Percentiles rank a stretch among this genome's conserved stretches.
Conservation (phyloP, 1,140 invertebrate genomes). For the Carposina sasakii region DNA sequence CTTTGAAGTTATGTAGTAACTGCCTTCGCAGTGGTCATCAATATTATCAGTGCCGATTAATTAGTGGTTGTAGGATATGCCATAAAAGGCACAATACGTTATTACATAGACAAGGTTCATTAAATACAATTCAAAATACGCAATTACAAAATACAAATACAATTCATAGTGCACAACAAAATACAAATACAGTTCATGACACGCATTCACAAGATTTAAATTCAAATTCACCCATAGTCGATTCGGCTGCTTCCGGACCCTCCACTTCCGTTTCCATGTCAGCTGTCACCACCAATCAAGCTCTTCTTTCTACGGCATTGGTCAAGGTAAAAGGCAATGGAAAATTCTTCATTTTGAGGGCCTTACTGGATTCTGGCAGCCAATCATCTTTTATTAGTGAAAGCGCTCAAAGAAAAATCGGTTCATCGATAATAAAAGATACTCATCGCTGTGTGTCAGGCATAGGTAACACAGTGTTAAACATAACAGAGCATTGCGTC, state of each 20-base stretch:
- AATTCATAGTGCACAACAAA: neutral
- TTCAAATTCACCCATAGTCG: neutral
- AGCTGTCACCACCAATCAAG: slow-evolving; percentile 2
- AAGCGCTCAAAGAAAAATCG: neutral
- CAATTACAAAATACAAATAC: neutral
- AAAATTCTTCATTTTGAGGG: slow-evolving; percentile 1
- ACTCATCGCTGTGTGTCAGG: no score
- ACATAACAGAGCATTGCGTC: no score
- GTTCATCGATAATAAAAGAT: no score
- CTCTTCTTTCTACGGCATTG: slow-evolving; percentile 8
- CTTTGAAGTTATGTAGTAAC: no score
- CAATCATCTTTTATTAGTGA: slow-evolving; percentile 9
- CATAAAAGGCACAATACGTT: no score
- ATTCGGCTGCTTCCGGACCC: neutral
- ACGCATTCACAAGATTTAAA: neutral
- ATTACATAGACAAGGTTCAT: no score
- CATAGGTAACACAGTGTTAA: no score
- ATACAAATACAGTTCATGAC: neutral
- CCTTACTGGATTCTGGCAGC: neutral
- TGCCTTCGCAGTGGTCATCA: no score
- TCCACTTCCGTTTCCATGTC: neutral
- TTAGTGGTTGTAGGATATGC: no score
- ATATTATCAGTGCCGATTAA: no score
- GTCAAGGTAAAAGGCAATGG: slow-evolving; percentile 6
- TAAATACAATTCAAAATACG: neutral